Evolutionary conservation across 1,140 invertebrate species (phyloP).

Genomic region (Drosophila guanche): DNA sequence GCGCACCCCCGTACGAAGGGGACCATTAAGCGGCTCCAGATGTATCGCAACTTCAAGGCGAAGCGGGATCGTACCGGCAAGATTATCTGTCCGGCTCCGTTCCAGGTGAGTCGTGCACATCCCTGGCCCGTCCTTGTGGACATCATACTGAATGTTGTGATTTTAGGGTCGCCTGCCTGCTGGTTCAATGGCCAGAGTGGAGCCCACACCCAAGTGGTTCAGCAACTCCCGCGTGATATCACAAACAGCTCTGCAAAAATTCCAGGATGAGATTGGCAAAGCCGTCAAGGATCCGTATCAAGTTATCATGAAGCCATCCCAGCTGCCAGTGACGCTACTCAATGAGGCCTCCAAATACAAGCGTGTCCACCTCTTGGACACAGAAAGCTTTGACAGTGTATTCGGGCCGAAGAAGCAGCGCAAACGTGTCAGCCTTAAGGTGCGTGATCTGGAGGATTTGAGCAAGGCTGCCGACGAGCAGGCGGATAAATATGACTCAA

Average conservation of each 20-base stretch:
- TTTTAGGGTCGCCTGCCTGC: slow-evolving; percentile 92
- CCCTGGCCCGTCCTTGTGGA: neutral
- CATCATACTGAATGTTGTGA: neutral
- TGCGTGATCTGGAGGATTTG: slow-evolving; percentile 89
- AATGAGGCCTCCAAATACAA: slow-evolving; percentile 96
- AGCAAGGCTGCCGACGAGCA: slow-evolving; percentile 88
- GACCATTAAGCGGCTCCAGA: slow-evolving; percentile 97
- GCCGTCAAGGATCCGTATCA: slow-evolving; percentile 98
- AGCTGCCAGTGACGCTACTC: slow-evolving; percentile 96
- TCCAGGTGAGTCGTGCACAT: slow-evolving; percentile 83
- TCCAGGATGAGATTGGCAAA: slow-evolving; percentile 97
- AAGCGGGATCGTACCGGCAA: slow-evolving; percentile 95
- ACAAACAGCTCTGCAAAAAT: slow-evolving; percentile 97
- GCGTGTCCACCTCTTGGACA: slow-evolving; percentile 97
- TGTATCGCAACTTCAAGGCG: slow-evolving; percentile 99
- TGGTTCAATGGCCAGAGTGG: slow-evolving; percentile 96
- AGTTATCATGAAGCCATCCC: slow-evolving; percentile 98
- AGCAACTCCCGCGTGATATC: slow-evolving; percentile 96
- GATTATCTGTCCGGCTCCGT: slow-evolving; percentile 97
- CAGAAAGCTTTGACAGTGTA: slow-evolving; percentile 95
- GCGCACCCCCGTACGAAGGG: slow-evolving; percentile 93
- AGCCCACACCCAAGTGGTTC: slow-evolving; percentile 99
- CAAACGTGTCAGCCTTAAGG: slow-evolving; percentile 94
- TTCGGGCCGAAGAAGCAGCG: slow-evolving; percentile 97
- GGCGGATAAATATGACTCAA: slow-evolving; percentile 90